phyloP scores from a whole-genome alignment of 1,140 invertebrate species.

The Thalassaphorura encarpata region DNA sequence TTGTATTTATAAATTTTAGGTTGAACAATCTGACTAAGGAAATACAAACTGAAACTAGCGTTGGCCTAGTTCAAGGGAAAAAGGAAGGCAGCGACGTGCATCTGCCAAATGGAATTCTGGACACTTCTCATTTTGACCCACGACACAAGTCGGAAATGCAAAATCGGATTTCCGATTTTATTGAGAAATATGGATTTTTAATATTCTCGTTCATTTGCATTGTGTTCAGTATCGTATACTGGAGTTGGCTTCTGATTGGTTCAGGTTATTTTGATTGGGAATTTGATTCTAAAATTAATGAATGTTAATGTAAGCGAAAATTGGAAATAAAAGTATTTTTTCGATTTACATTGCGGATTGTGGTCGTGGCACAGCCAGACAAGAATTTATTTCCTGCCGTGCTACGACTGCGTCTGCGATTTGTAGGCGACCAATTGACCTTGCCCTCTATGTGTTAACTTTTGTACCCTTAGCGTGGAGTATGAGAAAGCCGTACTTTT shows the following conservation, averaged over 20 bases:
- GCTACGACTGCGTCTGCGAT: too few relatives aligned
- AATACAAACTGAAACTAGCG: not conserved
- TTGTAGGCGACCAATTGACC: too few relatives aligned
- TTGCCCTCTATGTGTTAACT: too few relatives aligned
- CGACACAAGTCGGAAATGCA: too few relatives aligned
- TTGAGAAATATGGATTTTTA: slow-evolving; percentile 11
- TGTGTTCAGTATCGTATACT: slow-evolving; percentile 18
- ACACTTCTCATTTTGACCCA: not conserved
- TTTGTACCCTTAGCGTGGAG: too few relatives aligned
- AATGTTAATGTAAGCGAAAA: too few relatives aligned
- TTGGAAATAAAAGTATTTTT: too few relatives aligned
- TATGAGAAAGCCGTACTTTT: too few relatives aligned
- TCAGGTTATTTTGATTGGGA: not conserved
- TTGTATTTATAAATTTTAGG: not conserved
- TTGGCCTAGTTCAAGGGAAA: not conserved
- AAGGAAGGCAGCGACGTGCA: not conserved
- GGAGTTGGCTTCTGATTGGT: slow-evolving; percentile 13
- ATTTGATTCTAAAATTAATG: not conserved
- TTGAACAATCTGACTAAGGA: not conserved
- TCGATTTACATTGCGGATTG: too few relatives aligned
- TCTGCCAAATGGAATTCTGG: not conserved
- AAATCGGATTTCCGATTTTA: too few relatives aligned
- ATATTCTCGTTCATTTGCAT: slow-evolving; percentile 14
- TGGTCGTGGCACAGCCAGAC: too few relatives aligned
- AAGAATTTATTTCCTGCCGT: too few relatives aligned